Conservation (phyloP, 2,888 invertebrate species). For the Tachina grossa region DNA sequence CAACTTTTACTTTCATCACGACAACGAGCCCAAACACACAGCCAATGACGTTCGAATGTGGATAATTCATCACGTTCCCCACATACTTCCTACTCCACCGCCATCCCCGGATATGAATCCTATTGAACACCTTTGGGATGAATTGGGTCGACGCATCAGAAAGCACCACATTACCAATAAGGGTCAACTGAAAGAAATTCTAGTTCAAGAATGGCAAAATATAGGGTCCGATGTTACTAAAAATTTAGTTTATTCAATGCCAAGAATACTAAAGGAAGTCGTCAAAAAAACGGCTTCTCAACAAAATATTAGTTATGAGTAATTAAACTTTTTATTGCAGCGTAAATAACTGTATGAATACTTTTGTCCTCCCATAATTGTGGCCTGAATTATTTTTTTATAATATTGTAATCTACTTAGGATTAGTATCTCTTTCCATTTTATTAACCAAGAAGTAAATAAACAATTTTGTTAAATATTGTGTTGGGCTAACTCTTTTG, state of each 20-base stretch:
- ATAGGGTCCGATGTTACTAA: slow-evolving; percentile 18
- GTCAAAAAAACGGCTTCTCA: slow-evolving; percentile 25
- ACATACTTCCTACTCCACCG: slow-evolving; percentile 13
- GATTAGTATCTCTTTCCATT: too few species aligned
- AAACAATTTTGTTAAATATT: too few species aligned
- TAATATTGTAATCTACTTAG: too few species aligned
- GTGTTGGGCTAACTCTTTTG: too few species aligned
- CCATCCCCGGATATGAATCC: slow-evolving; percentile 5
- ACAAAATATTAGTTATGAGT: slow-evolving; percentile 14
- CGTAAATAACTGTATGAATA: slow-evolving; percentile 6
- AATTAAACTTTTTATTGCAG: neutral
- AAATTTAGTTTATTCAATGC: slow-evolving; percentile 23
- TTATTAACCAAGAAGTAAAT: too few species aligned
- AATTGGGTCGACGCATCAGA: slow-evolving; percentile 21
- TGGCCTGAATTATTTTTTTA: neutral
- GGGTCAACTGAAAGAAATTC: slow-evolving; percentile 25
- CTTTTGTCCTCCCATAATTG: slow-evolving; percentile 1
- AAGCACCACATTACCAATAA: slow-evolving; percentile 18
- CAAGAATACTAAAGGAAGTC: slow-evolving; percentile 30
- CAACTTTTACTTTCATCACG: too few species aligned
- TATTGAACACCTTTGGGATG: slow-evolving; percentile 23
- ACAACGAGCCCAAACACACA: neutral
- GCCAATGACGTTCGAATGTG: neutral
- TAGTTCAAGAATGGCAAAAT: slow-evolving; percentile 6
- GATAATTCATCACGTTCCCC: neutral